A percentile compares a stretch with the other conserved stretches of the same genome.
These are phyloP conservation scores for Tinea pellionella DNA, from an alignment of 2,888 invertebrate genomes.

Conservation along the genomic window DNA sequence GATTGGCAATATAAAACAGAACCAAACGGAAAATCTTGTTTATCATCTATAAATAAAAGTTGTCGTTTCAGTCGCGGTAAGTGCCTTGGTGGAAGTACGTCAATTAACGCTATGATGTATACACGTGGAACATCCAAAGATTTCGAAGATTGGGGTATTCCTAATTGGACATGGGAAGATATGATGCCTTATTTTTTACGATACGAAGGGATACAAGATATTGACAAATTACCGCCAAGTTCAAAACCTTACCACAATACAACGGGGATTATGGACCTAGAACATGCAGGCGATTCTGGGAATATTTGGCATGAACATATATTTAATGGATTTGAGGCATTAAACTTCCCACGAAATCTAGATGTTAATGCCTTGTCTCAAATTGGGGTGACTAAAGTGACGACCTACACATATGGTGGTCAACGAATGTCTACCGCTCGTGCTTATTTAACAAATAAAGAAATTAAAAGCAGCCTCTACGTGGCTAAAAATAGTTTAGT, in stretches of 20 bases:
- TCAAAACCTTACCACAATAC: conserved; percentile 41
- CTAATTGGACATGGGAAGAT: conserved; percentile 62
- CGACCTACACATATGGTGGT: conserved; percentile 50
- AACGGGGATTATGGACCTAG: conserved; percentile 31
- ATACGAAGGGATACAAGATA: conserved; percentile 31
- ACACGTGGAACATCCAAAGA: conserved; percentile 66
- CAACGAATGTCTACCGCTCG: conserved; percentile 59
- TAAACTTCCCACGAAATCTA: conserved; percentile 36
- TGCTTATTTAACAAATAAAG: conserved; percentile 40
- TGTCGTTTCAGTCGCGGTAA: conserved; percentile 74
- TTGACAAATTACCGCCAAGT: conserved; percentile 26
- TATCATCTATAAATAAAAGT: conserved; percentile 36
- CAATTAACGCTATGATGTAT: conserved; percentile 73
- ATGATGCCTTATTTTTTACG: conserved; percentile 31
- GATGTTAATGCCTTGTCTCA: conserved; percentile 40
- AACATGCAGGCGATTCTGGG: conserved; percentile 28
- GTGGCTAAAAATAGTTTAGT: conserved; percentile 62
- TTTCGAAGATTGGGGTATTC: conserved; percentile 66
- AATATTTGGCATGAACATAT: conserved; percentile 38
- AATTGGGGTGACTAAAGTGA: conserved; percentile 57
- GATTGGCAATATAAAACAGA: conserved; percentile 69
- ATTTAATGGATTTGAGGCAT: conserved; percentile 41
- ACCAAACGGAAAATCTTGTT: conserved; percentile 37
- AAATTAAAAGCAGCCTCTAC: conserved; percentile 30
- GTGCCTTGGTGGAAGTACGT: conserved; percentile 71